phyloP scores from a whole-genome alignment of 2,113 vertebrate species.

The Malurus alboscapulatus region DNA sequence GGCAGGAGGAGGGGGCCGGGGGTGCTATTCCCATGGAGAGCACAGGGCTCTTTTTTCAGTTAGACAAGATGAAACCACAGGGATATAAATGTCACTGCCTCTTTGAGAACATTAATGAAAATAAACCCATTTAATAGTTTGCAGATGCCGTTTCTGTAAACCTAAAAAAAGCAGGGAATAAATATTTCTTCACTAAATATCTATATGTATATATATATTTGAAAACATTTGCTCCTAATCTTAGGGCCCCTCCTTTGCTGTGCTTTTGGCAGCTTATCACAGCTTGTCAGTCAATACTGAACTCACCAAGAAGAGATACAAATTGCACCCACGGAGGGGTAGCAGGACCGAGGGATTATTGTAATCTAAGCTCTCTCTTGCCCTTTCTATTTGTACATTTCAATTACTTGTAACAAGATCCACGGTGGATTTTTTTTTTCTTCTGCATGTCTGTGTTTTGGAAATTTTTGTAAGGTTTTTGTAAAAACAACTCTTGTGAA shows the following conservation, averaged over 20 bases:
- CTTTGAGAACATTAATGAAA: conserved; percentile 65
- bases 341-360: background rate
- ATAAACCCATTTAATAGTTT: conserved; percentile 72
- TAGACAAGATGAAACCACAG: conserved; percentile 48
- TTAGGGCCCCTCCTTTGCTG: conserved; percentile 12
- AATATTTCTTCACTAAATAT: conserved; percentile 51
- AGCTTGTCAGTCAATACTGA: background rate
- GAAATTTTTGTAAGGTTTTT: conserved; percentile 56
- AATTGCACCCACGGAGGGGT: background rate
- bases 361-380: conserved; percentile 4
- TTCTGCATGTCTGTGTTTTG: conserved; percentile 55
- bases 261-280: conserved; percentile 28
- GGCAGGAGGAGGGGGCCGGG: background rate
- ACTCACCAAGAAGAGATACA: conserved; percentile 1
- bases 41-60: conserved; percentile 20
- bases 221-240: conserved; percentile 39
- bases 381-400: conserved; percentile 39
- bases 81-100: conserved; percentile 68
- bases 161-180: conserved; percentile 57
- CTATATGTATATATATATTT: conserved; percentile 60
- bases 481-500: conserved; percentile 67
- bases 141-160: conserved; percentile 65
- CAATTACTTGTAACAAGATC: conserved; percentile 36
- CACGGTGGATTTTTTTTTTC: background rate
- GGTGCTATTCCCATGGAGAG: conserved; percentile 58